A percentile compares a stretch with the other conserved stretches of the same genome.
phyloP scores from a whole-genome alignment of 30 jellyfish, hydroid and myxozoan genomes.

The Chrysaora quinquecirrha region DNA sequence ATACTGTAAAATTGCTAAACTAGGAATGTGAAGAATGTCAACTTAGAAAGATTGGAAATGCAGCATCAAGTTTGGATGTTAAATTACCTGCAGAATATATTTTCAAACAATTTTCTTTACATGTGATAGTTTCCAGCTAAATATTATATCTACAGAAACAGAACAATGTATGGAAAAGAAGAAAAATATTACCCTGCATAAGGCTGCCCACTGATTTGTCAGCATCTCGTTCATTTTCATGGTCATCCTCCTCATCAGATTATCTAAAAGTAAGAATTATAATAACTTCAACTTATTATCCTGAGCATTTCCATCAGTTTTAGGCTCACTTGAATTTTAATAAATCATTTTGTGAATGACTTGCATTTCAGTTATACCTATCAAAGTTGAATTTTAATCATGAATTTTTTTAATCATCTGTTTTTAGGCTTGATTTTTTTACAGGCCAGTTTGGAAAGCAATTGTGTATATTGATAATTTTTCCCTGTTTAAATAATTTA shows the following conservation, averaged over 20 bases:
- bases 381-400: no score
- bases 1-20: not conserved
- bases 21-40: not conserved
- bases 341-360: not conserved
- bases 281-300: not conserved
- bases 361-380: no score
- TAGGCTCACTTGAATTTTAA: not conserved
- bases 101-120: no score
- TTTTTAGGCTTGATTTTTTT: no score
- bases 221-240: not conserved
- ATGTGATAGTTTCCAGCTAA: no score
- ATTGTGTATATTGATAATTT: no score
- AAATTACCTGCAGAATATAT: no score
- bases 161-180: not conserved
- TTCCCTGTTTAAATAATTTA: no score
- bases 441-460: no score
- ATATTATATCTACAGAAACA: no score
- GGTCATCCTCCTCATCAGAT: slow-evolving; percentile 1
- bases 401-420: no score
- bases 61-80: not conserved
- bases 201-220: slow-evolving; percentile 2
- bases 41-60: not conserved
- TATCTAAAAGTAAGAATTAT: not conserved
- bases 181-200: not conserved
- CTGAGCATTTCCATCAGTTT: not conserved